phyloP scores from a whole-genome alignment of 1,140 invertebrate species.

The Drosophila littoralis region DNA sequence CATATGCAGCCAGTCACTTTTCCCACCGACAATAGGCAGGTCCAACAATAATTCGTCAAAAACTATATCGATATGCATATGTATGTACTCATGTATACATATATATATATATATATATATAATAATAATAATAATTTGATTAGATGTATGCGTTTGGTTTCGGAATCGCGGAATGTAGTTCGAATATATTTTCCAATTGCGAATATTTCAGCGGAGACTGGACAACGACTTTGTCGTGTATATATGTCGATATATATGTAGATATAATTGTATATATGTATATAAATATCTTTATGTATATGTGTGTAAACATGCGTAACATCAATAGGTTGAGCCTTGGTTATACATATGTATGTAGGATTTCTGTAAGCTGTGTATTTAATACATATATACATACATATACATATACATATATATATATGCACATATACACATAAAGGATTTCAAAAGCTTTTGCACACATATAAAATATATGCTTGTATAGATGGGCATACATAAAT shows the following conservation, averaged over 20 bases:
- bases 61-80: conserved; percentile 12
- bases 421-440: conserved; percentile 4
- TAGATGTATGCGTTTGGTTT: not conserved
- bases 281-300: not conserved
- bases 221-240: too few relatives aligned
- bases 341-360: too few relatives aligned
- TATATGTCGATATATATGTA: not conserved
- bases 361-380: not conserved
- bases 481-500: conserved; percentile 4
- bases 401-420: conserved; percentile 9
- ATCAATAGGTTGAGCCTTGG: not conserved
- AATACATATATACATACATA: conserved; percentile 11
- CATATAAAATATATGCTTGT: conserved; percentile 15
- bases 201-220: too few relatives aligned
- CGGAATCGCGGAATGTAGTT: not conserved
- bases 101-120: not conserved
- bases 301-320: not conserved
- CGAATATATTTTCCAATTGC: not conserved
- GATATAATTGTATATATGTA: conserved; percentile 3
- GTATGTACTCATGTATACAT: not conserved
- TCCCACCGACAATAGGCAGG: not conserved
- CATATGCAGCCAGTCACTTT: not conserved
- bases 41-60: conserved; percentile 9
- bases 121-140: not conserved
- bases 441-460: conserved; percentile 11